Base-by-base conservation (phyloP, 2,888 invertebrate genomes). In the Amphipoea oculea region DNA sequence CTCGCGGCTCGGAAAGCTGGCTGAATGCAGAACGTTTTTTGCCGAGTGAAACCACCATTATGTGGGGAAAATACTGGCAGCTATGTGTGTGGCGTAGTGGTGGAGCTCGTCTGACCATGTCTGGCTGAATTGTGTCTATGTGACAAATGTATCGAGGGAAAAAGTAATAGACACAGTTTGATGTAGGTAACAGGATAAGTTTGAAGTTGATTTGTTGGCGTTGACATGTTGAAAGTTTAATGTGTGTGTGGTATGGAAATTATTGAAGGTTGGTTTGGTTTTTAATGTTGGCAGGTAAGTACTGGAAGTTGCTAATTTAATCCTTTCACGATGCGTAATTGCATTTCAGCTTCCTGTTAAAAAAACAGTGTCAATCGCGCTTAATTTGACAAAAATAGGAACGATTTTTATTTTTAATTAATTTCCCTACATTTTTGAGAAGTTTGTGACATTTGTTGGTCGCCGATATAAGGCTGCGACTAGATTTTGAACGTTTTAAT, bases 11-110 rank as follows among this genome's bases (percentile, higher is more conserved):
- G 87, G 90, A 89, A 91, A 90, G 90, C 90, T 88, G 89, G 79
- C 82, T 88, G 89, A 90, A 90, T 90, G 85, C 75, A 88, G 83
- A 85, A 86, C 76, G 87, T 88, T 92, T 93, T 93, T 92, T 94
- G 90, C 90, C 66, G 84, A 89, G 92, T 89, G 93, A 92, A 92
- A 92, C 88, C 89, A 89, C 86, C 90, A 92, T 93, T 93, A 92
- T 92, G 90, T 74, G 85, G 90, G 83, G 90, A 90, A 92, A 94
- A 93, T 93, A 90, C 91, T 90, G 86, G 91, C 91, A 87, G 67
- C 76, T 79, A 90, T 82, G 82, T 89, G 86, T 83, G 90, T 87
- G 90, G 83, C 73, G 70, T 51, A 57, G 81, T 86, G 48, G 78
- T 67, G 57, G 42, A 83, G 81, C 89, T 75, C 29, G 91, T 89